A percentile compares a stretch with the other conserved stretches of the same genome.
Evolutionary conservation across 2,888 invertebrate genomes (phyloP).

Genomic region (Acrocyrtus sp.): DNA sequence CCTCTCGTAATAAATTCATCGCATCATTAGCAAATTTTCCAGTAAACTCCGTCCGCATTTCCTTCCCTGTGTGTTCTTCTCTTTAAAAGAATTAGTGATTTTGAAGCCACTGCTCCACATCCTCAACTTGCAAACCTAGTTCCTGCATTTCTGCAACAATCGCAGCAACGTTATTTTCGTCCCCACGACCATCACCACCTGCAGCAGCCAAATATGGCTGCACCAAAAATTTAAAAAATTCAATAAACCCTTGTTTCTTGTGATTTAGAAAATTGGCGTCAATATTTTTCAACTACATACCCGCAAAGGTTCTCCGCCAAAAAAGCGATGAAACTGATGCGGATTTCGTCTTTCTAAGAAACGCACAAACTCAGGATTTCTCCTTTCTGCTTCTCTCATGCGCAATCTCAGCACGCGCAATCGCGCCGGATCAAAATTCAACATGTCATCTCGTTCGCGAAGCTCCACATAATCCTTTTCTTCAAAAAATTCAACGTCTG

Average conservation of each 20-base stretch:
- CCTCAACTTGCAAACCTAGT: conserved; percentile 34
- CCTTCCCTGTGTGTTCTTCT: too few species aligned
- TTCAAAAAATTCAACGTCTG: conserved; percentile 38
- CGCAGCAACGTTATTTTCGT: not conserved
- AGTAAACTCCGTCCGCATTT: too few species aligned
- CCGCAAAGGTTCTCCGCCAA: not conserved
- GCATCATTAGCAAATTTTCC: too few species aligned
- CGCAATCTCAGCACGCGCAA: conserved; percentile 15
- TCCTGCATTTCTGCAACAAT: conserved; percentile 26
- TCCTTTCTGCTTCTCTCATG: conserved; percentile 29
- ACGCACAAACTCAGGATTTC: conserved; percentile 35
- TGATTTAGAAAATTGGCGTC: not conserved
- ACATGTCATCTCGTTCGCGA: conserved; percentile 9
- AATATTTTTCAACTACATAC: not conserved
- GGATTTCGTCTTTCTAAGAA: conserved; percentile 20
- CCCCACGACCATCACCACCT: not conserved
- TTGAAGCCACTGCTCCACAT: conserved; percentile 36
- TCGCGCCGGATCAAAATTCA: not conserved
- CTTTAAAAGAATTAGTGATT: conserved; percentile 25
- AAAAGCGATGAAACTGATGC: conserved; percentile 27
- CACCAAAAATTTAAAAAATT: not conserved
- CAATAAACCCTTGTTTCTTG: not conserved
- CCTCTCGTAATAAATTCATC: too few species aligned
- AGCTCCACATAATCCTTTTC: conserved; percentile 36
- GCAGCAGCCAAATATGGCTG: not conserved